A percentile compares a stretch with the other conserved stretches of the same genome.
These are phyloP conservation scores for Panopea generosa DNA, from an alignment of 2,888 invertebrate genomes.

Conservation along the genomic window DNA sequence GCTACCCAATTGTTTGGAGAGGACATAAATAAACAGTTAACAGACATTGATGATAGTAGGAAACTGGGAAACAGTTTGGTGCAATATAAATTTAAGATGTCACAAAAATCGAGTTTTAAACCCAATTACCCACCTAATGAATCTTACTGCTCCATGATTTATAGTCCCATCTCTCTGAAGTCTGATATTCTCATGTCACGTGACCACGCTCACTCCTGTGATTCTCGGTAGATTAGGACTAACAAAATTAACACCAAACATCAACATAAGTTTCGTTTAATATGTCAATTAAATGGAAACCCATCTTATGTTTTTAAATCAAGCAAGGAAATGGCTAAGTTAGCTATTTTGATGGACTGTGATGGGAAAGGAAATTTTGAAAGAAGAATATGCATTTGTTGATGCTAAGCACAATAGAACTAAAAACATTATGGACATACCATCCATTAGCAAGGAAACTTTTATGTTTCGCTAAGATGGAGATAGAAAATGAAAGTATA, in stretches of 20 bases:
- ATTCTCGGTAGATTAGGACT: no score
- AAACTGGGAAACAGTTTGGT: constrained; percentile 2
- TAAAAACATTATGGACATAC: neutral
- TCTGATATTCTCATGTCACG: no score
- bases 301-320: constrained; percentile 6
- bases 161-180: no score
- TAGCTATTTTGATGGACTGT: no score
- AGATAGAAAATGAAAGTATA: neutral
- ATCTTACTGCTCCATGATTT: no score
- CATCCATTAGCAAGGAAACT: constrained; percentile 4
- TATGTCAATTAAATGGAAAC: constrained; percentile 9
- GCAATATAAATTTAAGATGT: no score
- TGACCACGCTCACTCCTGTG: no score
- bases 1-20: constrained; percentile 7
- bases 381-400: constrained; percentile 2
- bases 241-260: no score
- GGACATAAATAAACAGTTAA: constrained; percentile 15
- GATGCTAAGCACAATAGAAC: constrained; percentile 10
- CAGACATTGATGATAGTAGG: constrained; percentile 18
- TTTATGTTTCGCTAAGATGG: neutral
- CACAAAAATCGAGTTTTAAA: no score
- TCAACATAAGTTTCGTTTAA: no score
- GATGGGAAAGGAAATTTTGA: neutral
- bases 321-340: neutral
- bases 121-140: no score